phyloP scores from a whole-genome alignment of 2,797 vertebrate species.

The Jordanella pulchra region DNA sequence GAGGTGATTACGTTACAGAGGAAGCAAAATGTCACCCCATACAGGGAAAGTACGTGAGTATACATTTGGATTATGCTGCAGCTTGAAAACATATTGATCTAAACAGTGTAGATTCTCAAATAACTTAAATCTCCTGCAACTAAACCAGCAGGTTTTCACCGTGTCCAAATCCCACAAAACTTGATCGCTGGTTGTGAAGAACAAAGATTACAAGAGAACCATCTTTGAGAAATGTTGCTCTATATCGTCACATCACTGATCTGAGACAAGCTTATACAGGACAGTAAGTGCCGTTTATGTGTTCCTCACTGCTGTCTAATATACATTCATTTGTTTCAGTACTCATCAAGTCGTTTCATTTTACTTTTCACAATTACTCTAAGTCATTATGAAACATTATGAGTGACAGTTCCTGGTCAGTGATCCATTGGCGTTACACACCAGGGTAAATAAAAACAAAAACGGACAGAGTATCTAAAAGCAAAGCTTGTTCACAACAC shows the following conservation, averaged over 20 bases:
- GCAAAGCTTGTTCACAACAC: slow-evolving; percentile 57
- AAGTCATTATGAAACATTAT: slow-evolving; percentile 60
- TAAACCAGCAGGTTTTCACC: slow-evolving; percentile 38
- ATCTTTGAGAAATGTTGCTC: slow-evolving; percentile 45
- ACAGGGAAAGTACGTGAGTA: slow-evolving; percentile 53
- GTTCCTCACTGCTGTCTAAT: slow-evolving; percentile 52
- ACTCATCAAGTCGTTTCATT: slow-evolving; percentile 53
- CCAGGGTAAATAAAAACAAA: slow-evolving; percentile 55
- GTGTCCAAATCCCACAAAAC: slow-evolving; percentile 14
- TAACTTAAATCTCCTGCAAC: slow-evolving; percentile 21
- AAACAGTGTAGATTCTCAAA: slow-evolving; percentile 32
- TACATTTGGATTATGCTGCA: slow-evolving; percentile 53
- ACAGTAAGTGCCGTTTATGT: slow-evolving; percentile 69
- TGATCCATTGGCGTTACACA: slow-evolving; percentile 60
- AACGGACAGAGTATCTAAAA: slow-evolving; percentile 50
- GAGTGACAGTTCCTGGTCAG: slow-evolving; percentile 67
- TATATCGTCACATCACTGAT: slow-evolving; percentile 59
- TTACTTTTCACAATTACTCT: slow-evolving; percentile 56
- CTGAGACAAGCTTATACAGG: slow-evolving; percentile 63
- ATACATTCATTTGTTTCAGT: slow-evolving; percentile 77
- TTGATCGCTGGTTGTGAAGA: slow-evolving; percentile 28
- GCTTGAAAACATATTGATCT: slow-evolving; percentile 44
- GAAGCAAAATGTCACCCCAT: slow-evolving; percentile 43
- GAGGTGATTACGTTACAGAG: slow-evolving; percentile 53
- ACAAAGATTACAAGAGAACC: slow-evolving; percentile 39